A percentile compares a stretch with the other conserved stretches of the same genome.
Evolutionary conservation across 2,888 invertebrate species (phyloP).

Genomic region (Drosophila incognita): DNA sequence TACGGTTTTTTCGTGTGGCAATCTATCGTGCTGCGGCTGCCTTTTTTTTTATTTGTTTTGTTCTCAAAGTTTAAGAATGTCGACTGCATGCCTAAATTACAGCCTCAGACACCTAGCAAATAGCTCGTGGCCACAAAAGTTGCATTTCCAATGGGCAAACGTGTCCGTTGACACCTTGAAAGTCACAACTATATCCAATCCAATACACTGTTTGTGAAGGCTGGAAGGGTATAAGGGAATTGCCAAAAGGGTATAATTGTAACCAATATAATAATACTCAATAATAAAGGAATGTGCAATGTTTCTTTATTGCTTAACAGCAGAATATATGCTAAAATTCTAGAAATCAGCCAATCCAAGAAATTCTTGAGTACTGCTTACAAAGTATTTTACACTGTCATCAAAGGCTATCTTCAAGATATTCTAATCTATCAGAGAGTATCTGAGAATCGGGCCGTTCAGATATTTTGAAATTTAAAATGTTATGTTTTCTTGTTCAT

Average conservation of each 20-base stretch:
- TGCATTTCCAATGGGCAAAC: slow-evolving; percentile 15
- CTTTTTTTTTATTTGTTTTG: neutral
- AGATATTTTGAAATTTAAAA: neutral
- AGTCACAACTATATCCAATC: slow-evolving; percentile 5
- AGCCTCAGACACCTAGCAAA: slow-evolving; percentile 23
- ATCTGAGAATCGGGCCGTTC: too few relatives aligned
- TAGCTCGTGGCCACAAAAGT: slow-evolving; percentile 16
- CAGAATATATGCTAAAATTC: neutral
- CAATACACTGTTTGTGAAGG: too few relatives aligned
- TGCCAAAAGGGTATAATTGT: neutral
- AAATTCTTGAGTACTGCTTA: neutral
- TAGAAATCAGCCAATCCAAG: neutral
- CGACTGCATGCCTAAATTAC: slow-evolving; percentile 52
- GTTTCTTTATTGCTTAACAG: neutral
- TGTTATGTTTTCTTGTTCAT: neutral
- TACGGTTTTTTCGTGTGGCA: slow-evolving; percentile 12
- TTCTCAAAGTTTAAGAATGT: slow-evolving; percentile 24
- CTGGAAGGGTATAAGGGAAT: slow-evolving; percentile 1
- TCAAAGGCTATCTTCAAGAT: neutral
- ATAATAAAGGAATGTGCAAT: neutral
- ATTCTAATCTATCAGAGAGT: neutral
- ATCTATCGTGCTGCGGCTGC: slow-evolving; percentile 30
- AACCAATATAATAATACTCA: neutral
- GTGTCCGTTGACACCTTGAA: slow-evolving; percentile 30
- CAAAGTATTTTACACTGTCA: neutral